Percentiles rank a stretch among this genome's conserved stretches.
Evolutionary conservation across 2,113 vertebrate species (phyloP).

Genomic region (Ploceus nigricollis): DNA sequence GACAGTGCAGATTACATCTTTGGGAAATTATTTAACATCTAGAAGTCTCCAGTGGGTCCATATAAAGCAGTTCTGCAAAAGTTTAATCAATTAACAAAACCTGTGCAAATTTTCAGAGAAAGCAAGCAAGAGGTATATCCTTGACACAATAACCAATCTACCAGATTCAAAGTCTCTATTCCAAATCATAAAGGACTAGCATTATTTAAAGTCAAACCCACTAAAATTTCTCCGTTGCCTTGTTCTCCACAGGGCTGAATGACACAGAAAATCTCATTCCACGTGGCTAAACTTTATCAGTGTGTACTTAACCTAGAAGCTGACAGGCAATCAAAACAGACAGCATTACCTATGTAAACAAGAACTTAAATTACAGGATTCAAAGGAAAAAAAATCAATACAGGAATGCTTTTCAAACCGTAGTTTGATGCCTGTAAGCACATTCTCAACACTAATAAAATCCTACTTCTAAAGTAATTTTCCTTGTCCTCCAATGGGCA

Average conservation of each 20-base stretch:
- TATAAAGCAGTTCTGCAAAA: not conserved
- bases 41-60: not conserved
- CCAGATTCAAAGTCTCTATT: not conserved
- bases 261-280: not conserved
- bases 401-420: not conserved
- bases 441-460: not conserved
- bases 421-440: not conserved
- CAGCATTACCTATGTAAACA: not conserved
- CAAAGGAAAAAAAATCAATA: not conserved
- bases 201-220: not conserved
- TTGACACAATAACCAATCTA: not conserved
- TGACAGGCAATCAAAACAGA: not conserved
- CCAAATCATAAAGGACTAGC: not conserved
- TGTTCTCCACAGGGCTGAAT: not conserved
- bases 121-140: not conserved
- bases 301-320: not conserved
- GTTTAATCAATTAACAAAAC: not conserved
- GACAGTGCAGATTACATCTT: not conserved
- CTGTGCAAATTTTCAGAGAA: not conserved
- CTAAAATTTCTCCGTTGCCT: not conserved
- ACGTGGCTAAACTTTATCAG: not conserved
- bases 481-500: not conserved
- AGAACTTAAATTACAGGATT: not conserved
- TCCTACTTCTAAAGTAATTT: not conserved
- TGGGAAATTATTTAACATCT: not conserved